These are phyloP conservation scores for Drosophila limbata DNA, from an alignment of 2,888 invertebrate species.

Conservation along the genomic window DNA sequence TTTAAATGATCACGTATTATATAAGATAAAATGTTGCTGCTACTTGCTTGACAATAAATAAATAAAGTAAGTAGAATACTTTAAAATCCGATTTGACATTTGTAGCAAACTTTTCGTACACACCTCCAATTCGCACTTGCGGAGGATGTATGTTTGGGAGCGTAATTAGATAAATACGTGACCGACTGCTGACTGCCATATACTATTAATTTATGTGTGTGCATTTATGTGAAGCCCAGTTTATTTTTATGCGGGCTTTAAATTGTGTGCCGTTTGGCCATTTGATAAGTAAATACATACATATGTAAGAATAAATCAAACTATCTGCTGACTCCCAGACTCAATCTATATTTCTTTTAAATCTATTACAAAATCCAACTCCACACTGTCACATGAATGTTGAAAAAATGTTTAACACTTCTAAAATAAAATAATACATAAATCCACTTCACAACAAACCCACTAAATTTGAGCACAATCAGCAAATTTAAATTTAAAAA, in stretches of 20 bases:
- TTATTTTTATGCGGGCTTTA: conserved; percentile 15
- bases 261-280: background rate
- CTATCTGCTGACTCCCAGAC: background rate
- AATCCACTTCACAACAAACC: too few relatives aligned
- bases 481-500: too few relatives aligned
- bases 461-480: too few relatives aligned
- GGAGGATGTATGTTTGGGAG: conserved; percentile 6
- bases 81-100: background rate
- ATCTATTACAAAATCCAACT: background rate
- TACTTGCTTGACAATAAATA: too few relatives aligned
- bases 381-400: too few relatives aligned
- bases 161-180: conserved; percentile 17
- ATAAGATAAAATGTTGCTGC: too few relatives aligned
- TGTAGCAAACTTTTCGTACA: background rate
- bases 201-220: conserved; percentile 1
- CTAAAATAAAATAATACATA: too few relatives aligned
- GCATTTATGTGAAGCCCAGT: conserved; percentile 8
- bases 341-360: background rate
- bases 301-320: background rate
- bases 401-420: too few relatives aligned
- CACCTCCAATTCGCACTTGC: background rate
- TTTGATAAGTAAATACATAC: conserved; percentile 1
- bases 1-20: too few relatives aligned
- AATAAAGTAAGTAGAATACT: background rate
- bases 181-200: background rate